Evolutionary conservation across 2,113 vertebrate genomes (phyloP).

Genomic region (Carlito syrichta): DNA sequence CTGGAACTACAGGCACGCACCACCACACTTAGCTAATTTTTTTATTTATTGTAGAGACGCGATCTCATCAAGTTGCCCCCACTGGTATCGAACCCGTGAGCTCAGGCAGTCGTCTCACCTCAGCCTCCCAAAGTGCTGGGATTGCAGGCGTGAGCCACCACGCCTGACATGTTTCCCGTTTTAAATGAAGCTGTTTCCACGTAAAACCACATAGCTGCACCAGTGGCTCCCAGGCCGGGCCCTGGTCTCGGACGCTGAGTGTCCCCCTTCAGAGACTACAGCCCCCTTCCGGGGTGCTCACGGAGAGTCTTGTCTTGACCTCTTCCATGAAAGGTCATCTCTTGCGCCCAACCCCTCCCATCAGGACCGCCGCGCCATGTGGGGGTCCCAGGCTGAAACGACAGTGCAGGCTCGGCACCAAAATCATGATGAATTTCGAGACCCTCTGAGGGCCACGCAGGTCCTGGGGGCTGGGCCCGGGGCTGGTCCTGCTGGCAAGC

Average conservation of each 20-base stretch:
- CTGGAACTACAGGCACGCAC: neutral
- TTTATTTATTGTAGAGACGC: neutral
- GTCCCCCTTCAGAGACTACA: accelerated
- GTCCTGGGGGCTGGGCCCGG: too few relatives aligned
- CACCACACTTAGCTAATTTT: neutral
- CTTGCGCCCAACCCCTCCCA: neutral
- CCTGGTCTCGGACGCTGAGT: too few relatives aligned
- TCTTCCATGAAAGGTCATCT: neutral
- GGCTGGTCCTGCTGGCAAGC: accelerated
- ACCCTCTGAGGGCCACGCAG: too few relatives aligned
- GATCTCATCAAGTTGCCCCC: neutral
- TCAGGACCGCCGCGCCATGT: neutral
- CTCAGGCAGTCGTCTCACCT: neutral
- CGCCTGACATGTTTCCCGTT: neutral
- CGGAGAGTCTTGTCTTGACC: accelerated
- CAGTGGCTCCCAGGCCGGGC: accelerated
- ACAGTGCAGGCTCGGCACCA: neutral
- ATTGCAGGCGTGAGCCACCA: neutral
- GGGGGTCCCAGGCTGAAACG: neutral
- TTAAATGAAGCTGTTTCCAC: neutral
- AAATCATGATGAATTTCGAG: neutral
- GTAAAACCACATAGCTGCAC: accelerated
- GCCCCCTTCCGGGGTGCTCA: neutral
- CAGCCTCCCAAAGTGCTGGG: neutral
- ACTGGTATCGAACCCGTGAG: neutral